phyloP scores from a whole-genome alignment of 2,888 invertebrate species.

The Drosophila helvetica region DNA sequence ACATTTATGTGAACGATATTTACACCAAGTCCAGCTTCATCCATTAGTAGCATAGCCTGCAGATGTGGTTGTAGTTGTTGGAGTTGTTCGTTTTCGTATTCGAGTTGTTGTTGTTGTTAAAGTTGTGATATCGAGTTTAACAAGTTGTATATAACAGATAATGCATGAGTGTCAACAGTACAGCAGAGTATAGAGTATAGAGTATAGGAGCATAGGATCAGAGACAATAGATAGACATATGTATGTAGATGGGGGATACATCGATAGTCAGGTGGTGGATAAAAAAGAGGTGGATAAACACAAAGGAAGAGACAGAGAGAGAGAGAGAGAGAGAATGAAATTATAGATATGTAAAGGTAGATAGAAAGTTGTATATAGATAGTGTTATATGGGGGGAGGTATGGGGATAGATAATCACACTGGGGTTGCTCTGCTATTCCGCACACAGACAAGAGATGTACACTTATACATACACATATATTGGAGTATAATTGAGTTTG shows the following conservation, averaged over 20 bases:
- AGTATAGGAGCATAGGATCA: conserved; percentile 18
- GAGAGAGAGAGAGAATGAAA: conserved; percentile 15
- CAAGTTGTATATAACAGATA: conserved; percentile 66
- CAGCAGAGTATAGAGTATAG: conserved; percentile 23
- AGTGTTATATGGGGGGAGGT: conserved; percentile 24
- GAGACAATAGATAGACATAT: conserved; percentile 2
- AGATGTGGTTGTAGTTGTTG: conserved; percentile 48
- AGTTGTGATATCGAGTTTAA: conserved; percentile 64
- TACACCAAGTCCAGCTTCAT: conserved; percentile 94
- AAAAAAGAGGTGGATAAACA: background rate
- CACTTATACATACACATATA: conserved; percentile 6
- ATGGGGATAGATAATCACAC: background rate
- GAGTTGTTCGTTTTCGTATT: conserved; percentile 49
- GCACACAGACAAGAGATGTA: conserved; percentile 14
- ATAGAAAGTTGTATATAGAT: conserved; percentile 28
- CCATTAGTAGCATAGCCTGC: conserved; percentile 97
- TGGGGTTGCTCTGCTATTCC: conserved; percentile 11
- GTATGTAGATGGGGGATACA: conserved; percentile 17
- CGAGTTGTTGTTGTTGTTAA: conserved; percentile 53
- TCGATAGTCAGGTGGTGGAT: conserved; percentile 25
- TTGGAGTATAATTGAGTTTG: conserved; percentile 25
- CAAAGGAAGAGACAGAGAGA: conserved; percentile 20
- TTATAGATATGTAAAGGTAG: background rate
- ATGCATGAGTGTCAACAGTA: conserved; percentile 56
- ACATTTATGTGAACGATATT: conserved; percentile 86